Evolutionary conservation across 2,888 invertebrate genomes (phyloP), one percentile per base, ranked within the genome.

Genomic region (Mythimna ferrago): DNA sequence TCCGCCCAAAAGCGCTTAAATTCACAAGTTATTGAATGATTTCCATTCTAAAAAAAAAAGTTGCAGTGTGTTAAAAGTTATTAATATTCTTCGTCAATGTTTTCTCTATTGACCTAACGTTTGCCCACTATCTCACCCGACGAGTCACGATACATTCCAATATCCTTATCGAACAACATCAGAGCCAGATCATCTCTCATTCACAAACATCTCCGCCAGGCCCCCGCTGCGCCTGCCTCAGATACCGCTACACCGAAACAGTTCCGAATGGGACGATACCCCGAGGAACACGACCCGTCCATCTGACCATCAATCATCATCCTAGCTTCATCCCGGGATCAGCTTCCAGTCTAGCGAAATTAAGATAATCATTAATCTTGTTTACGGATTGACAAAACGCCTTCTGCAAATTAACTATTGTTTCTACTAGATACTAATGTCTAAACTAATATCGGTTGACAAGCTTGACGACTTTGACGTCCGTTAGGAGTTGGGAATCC

Each of bases 251-350:
- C 51, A 51, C 54, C 38, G 41, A 56, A 56, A 26, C 60, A 61
- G 65, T 51, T 61, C 66, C 56, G 16, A 60, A 68, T 62, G 58
- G 54, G 54, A 48, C 41, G 61, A 9, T 53, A 48, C 61, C 53
- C 65, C 35, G 56, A 44, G 32, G 21, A 64, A 57, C 80, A 80
- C 64, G 66, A 64, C 41, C 64, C 63, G 51, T 61, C 57, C 10
- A 48, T 44, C 57, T 48, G 16, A 26, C 53, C 53, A 81, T 81
- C 79, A 76, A 81, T 79, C 78, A 81, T 67, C 38, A 54, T 80
- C 51, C 41, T 26, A 54, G n/a, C 48, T 3, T 26, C 51, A 26
- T 56, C 51, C 56, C 11, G 21, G 32, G 60, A 65, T 75, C 75
- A 64, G 71, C 66, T 76, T 44, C 77, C 44, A 66, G 81, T 76